Conservation (phyloP, 2,113 vertebrate species). For the Pangasianodon hypophthalmus region DNA sequence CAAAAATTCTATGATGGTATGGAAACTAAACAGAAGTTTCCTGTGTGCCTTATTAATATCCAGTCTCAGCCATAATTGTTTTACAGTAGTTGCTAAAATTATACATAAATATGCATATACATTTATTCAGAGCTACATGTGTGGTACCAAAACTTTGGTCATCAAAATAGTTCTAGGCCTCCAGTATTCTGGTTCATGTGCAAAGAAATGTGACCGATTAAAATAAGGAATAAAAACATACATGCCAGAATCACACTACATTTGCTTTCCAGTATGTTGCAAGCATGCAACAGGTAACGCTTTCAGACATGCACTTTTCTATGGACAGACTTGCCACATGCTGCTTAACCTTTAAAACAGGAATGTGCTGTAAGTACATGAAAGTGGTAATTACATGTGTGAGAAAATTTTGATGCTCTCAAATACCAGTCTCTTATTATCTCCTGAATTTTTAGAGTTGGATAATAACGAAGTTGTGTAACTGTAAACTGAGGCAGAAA, state of each 20-base stretch:
- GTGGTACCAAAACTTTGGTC: conserved; percentile 22
- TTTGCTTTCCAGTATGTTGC: conserved; percentile 75
- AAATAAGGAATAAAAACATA: conserved; percentile 61
- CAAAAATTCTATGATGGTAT: conserved; percentile 44
- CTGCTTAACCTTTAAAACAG: conserved; percentile 84
- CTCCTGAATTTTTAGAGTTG: not conserved
- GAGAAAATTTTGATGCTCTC: not conserved
- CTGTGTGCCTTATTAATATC: conserved; percentile 59
- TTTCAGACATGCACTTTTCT: conserved; percentile 81
- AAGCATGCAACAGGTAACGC: conserved; percentile 81
- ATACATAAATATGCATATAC: conserved; percentile 44
- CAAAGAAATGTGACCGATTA: conserved; percentile 64
- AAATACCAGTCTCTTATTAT: not conserved
- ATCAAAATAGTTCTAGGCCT: conserved; percentile 28
- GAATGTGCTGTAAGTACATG: conserved; percentile 73
- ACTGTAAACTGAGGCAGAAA: not conserved
- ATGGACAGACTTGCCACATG: conserved; percentile 80
- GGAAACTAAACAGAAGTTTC: conserved; percentile 55
- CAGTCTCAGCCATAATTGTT: conserved; percentile 6
- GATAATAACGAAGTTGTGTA: not conserved
- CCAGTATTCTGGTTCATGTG: conserved; percentile 65
- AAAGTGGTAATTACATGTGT: conserved; percentile 8
- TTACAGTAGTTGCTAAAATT: conserved; percentile 29
- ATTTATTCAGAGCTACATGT: conserved; percentile 49
- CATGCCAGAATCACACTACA: conserved; percentile 77